These are phyloP conservation scores for Numenius phaeopus DNA, from an alignment of 2,797 vertebrate species.

Conservation along the genomic window DNA sequence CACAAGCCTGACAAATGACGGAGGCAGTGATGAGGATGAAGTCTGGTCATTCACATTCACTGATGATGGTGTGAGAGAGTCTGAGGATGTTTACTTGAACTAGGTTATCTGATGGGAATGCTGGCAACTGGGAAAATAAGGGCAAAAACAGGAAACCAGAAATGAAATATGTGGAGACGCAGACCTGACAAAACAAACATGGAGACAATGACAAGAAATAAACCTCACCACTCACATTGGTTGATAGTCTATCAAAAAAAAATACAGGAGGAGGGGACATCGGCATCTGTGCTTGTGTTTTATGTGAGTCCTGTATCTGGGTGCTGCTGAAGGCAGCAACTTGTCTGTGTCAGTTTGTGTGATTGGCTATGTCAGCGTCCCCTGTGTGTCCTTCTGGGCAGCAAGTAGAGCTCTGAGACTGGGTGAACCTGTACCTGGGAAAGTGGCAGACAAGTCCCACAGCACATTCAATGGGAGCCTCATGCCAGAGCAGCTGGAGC, in stretches of 20 bases:
- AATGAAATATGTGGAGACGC: background rate
- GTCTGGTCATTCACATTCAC: fast-evolving
- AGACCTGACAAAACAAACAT: background rate
- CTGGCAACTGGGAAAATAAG: background rate
- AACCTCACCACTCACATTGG: background rate
- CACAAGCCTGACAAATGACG: background rate
- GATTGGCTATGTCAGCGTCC: fast-evolving
- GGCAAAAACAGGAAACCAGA: background rate
- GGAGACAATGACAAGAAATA: background rate
- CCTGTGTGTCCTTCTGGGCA: background rate
- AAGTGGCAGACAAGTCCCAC: fast-evolving
- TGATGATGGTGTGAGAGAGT: no score
- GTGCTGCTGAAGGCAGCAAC: fast-evolving
- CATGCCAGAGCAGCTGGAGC: fast-evolving
- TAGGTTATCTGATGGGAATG: background rate
- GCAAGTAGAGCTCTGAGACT: fast-evolving
- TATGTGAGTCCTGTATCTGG: background rate
- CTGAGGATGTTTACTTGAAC: background rate
- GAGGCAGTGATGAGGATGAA: background rate
- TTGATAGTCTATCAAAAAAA: background rate
- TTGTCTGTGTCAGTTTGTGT: background rate
- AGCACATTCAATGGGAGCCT: fast-evolving
- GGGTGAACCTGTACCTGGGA: fast-evolving
- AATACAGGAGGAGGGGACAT: fast-evolving
- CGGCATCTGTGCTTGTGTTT: fast-evolving